These are phyloP conservation scores for Desoria tigrina DNA, from an alignment of 2,888 invertebrate species.

Conservation along the genomic window DNA sequence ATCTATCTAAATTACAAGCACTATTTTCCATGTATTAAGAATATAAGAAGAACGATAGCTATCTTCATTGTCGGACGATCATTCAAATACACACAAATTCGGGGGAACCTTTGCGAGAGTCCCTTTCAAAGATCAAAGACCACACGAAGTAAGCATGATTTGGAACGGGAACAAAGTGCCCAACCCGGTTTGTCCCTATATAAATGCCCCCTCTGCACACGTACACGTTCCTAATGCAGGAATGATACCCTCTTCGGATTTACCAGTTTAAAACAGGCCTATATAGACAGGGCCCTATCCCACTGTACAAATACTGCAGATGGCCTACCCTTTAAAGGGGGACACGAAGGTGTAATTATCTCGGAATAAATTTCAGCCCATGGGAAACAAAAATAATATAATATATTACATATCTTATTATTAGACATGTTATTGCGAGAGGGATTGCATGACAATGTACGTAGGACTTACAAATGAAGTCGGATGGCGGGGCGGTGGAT, in stretches of 20 bases:
- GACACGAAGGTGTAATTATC: slow-evolving; percentile 38
- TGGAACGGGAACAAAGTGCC: too few relatives aligned
- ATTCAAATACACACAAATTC: too few relatives aligned
- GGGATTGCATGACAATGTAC: too few relatives aligned
- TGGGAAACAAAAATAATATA: slow-evolving; percentile 16
- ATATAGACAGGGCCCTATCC: background rate
- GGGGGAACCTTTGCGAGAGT: too few relatives aligned
- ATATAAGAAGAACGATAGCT: too few relatives aligned
- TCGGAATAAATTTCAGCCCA: slow-evolving; percentile 21
- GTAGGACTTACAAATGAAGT: too few relatives aligned
- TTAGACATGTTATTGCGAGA: too few relatives aligned
- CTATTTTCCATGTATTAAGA: too few relatives aligned
- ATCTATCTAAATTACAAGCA: too few relatives aligned
- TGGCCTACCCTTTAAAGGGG: slow-evolving; percentile 24
- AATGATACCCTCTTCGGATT: background rate
- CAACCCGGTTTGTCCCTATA: background rate
- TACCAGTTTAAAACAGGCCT: background rate
- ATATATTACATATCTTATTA: too few relatives aligned
- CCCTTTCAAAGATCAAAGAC: slow-evolving; percentile 16
- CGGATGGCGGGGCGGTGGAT: too few relatives aligned
- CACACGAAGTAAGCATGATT: slow-evolving; percentile 18
- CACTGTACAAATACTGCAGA: slow-evolving; percentile 20
- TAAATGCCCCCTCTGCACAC: background rate
- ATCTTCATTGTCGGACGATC: too few relatives aligned
- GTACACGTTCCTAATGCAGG: background rate